phyloP scores from a whole-genome alignment of 2,888 invertebrate species.

The Patella ulyssiponensis region DNA sequence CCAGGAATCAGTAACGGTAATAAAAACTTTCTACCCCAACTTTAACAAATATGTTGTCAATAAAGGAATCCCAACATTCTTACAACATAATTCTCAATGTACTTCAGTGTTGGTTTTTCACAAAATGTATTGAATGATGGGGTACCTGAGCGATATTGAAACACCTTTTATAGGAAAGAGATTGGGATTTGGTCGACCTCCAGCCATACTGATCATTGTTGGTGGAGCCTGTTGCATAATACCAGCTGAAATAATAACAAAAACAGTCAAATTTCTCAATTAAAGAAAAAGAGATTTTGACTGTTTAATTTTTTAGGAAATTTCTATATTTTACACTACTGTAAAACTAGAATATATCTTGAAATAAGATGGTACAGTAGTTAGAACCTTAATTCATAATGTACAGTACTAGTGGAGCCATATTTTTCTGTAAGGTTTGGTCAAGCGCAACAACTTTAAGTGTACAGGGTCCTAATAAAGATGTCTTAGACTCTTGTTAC shows the following conservation, averaged over 20 bases:
- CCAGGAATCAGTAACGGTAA: no score
- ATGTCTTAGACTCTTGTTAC: slow-evolving; percentile 24
- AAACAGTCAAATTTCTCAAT: not conserved
- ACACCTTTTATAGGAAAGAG: slow-evolving; percentile 65
- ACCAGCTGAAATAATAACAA: slow-evolving; percentile 48
- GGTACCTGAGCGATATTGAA: slow-evolving; percentile 58
- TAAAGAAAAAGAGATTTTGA: not conserved
- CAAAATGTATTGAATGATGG: not conserved
- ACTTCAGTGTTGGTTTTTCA: no score
- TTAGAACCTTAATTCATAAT: not conserved
- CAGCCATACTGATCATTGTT: slow-evolving; percentile 65
- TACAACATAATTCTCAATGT: no score
- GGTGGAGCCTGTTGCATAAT: slow-evolving; percentile 60
- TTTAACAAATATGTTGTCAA: no score
- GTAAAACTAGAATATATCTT: not conserved
- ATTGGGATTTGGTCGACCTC: slow-evolving; percentile 65
- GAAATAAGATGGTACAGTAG: not conserved
- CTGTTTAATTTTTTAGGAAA: not conserved
- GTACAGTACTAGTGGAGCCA: no score
- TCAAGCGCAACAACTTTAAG: no score
- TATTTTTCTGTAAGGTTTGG: no score
- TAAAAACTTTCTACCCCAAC: no score
- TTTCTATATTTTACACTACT: no score
- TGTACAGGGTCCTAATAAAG: no score
- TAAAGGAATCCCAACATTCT: no score